Conservation (phyloP, 2,888 invertebrate species). For the Chalcosyrphus nemorum region DNA sequence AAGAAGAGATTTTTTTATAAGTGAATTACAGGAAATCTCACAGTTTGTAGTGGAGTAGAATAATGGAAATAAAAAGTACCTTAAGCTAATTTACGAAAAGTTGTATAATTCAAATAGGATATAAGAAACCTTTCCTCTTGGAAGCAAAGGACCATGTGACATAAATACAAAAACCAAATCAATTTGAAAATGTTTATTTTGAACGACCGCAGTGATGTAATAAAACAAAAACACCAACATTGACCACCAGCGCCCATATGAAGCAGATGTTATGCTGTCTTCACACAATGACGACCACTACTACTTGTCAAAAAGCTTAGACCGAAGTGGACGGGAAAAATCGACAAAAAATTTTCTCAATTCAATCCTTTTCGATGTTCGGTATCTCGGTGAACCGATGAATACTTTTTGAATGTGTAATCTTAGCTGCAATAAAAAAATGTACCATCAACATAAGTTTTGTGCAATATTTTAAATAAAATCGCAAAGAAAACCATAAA, state of each 20-base stretch:
- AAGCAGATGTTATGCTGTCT: not conserved
- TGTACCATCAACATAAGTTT: not conserved
- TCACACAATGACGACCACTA: constrained; percentile 18
- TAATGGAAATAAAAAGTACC: too few relatives aligned
- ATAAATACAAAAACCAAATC: too few relatives aligned
- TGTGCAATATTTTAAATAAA: constrained; percentile 27
- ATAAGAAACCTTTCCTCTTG: too few relatives aligned
- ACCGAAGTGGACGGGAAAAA: constrained; percentile 50
- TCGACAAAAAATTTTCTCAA: constrained; percentile 56
- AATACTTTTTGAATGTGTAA: constrained; percentile 14
- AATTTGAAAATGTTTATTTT: too few relatives aligned
- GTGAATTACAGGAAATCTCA: too few relatives aligned
- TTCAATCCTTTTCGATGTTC: constrained; percentile 25
- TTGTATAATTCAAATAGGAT: too few relatives aligned
- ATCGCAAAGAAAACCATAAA: constrained; percentile 1
- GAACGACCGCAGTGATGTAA: not conserved
- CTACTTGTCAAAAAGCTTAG: constrained; percentile 41
- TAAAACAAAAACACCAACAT: not conserved
- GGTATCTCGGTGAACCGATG: constrained; percentile 27
- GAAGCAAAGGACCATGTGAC: too few relatives aligned
- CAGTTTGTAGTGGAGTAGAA: too few relatives aligned
- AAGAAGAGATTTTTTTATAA: too few relatives aligned
- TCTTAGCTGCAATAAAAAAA: constrained; percentile 3
- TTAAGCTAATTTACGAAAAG: too few relatives aligned
- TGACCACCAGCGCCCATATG: not conserved